These are phyloP conservation scores for Abrostola tripartita DNA, from an alignment of 2,888 invertebrate genomes.

Conservation along the genomic window DNA sequence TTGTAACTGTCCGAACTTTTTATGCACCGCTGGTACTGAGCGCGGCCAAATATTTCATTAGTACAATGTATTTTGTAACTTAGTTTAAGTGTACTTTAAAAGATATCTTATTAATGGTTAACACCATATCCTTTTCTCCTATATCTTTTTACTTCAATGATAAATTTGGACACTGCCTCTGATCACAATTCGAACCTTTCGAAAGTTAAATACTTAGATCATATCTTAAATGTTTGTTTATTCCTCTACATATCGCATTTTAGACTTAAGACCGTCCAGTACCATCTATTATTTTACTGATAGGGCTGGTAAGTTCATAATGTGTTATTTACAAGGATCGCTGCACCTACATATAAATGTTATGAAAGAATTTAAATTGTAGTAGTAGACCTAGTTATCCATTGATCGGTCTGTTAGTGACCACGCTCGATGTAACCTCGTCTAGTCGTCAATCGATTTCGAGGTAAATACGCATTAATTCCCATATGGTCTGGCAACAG, in stretches of 20 bases:
- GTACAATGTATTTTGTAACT: conserved; percentile 2
- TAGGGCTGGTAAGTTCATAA: too few relatives aligned
- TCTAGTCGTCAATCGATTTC: background rate
- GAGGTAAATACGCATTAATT: conserved; percentile 1
- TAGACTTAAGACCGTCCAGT: too few relatives aligned
- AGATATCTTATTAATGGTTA: background rate
- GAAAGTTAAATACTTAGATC: too few relatives aligned
- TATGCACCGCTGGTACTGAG: conserved; percentile 50
- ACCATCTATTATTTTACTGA: too few relatives aligned
- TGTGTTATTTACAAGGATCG: too few relatives aligned
- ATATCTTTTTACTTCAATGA: too few relatives aligned
- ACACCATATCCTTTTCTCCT: background rate
- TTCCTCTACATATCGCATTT: too few relatives aligned
- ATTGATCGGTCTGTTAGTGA: background rate
- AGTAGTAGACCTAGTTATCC: background rate
- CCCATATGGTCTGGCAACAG: background rate
- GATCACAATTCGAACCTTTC: too few relatives aligned
- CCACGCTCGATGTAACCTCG: background rate
- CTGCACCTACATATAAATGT: too few relatives aligned
- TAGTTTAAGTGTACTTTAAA: background rate
- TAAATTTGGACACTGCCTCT: too few relatives aligned
- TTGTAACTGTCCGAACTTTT: conserved; percentile 62
- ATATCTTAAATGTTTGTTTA: too few relatives aligned
- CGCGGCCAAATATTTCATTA: conserved; percentile 27
- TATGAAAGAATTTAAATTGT: too few relatives aligned